These are phyloP conservation scores for Achatina immaculata DNA, from an alignment of 1,140 invertebrate genomes.

Conservation along the genomic window DNA sequence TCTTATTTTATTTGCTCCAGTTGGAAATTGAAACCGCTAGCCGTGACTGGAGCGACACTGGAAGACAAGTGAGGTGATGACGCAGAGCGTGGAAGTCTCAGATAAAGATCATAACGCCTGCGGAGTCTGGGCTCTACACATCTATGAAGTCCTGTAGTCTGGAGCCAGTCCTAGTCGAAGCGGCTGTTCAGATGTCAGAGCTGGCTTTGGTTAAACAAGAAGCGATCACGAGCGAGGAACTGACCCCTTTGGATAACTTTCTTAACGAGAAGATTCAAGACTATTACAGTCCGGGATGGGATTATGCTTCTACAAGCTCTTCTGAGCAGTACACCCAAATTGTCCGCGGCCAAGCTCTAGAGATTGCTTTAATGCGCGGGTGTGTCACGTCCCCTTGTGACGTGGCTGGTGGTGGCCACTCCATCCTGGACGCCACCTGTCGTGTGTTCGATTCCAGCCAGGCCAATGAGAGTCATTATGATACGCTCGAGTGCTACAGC, in stretches of 20 bases:
- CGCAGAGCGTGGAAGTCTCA: no score
- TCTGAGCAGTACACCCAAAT: neutral
- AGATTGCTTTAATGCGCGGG: neutral
- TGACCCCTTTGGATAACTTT: neutral
- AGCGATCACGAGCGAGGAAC: no score
- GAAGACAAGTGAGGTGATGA: no score
- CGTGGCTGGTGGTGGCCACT: neutral
- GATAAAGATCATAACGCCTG: no score
- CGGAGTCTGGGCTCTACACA: no score
- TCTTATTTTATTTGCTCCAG: no score
- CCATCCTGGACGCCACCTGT: neutral
- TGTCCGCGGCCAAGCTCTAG: neutral
- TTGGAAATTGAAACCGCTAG: no score
- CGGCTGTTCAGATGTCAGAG: no score
- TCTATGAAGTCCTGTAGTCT: no score
- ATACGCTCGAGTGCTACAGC: constrained; percentile 15
- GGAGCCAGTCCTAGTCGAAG: no score
- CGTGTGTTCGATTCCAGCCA: neutral
- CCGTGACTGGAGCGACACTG: no score
- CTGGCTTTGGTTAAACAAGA: no score
- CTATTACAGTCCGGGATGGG: neutral
- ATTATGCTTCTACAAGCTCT: neutral
- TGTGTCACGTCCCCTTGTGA: neutral
- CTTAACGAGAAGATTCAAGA: neutral
- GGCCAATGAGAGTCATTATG: constrained; percentile 9